These are phyloP conservation scores for Amphibalanus amphitrite DNA, from an alignment of 1,140 invertebrate genomes.

Conservation along the genomic window DNA sequence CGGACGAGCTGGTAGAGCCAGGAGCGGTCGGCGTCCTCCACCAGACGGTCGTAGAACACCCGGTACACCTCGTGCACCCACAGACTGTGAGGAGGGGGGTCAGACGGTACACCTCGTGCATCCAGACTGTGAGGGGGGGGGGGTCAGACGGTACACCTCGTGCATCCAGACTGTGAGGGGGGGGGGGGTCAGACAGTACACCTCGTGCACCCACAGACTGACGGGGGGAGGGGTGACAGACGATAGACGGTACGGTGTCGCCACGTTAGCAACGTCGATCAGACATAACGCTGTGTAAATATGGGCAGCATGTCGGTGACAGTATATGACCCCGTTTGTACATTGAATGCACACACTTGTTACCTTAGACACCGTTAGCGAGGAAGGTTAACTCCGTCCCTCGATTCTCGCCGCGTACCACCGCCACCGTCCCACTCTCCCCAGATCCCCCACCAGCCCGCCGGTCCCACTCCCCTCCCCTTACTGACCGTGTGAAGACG, in stretches of 20 bases:
- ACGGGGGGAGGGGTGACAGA: conserved; percentile 24
- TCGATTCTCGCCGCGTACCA: too few species aligned
- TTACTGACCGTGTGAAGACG: conserved; percentile 55
- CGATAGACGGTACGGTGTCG: too few species aligned
- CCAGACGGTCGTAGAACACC: conserved; percentile 82
- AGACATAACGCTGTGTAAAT: too few species aligned
- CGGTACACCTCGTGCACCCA: conserved; percentile 89
- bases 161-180: conserved; percentile 66
- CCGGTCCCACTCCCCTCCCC: too few species aligned
- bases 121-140: conserved; percentile 48
- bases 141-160: conserved; percentile 41
- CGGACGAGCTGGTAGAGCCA: conserved; percentile 53
- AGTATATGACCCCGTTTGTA: too few species aligned
- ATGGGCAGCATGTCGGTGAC: too few species aligned
- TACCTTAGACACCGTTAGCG: too few species aligned
- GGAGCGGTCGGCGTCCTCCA: conserved; percentile 57
- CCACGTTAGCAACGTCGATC: too few species aligned
- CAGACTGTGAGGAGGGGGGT: conserved; percentile 36
- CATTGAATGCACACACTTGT: too few species aligned
- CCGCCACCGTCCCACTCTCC: too few species aligned
- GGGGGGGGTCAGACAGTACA: conserved; percentile 23
- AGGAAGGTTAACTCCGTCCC: too few species aligned
- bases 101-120: conserved; percentile 54
- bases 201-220: conserved; percentile 87
- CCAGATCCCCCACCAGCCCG: too few species aligned